Conservation (phyloP, 2,888 invertebrate genomes). For the Pyrocoelia pectoralis region DNA sequence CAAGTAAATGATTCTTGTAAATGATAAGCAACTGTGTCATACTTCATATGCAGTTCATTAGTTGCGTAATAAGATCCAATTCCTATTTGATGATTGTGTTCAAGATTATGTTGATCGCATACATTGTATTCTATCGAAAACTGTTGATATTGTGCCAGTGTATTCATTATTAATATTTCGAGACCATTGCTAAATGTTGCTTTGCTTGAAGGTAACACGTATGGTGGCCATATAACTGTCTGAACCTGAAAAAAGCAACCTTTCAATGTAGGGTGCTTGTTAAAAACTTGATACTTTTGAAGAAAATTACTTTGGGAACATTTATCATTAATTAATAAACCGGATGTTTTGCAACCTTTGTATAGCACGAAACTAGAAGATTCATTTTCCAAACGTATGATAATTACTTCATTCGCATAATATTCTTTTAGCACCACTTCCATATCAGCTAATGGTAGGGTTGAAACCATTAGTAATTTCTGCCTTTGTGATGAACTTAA, state of each 20-base stretch:
- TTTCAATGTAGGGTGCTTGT: not conserved
- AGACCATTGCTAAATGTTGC: not conserved
- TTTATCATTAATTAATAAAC: not conserved
- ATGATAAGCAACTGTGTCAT: not conserved
- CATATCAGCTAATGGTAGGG: no score
- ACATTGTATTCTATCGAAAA: not conserved
- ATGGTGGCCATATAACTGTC: not conserved
- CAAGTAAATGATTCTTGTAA: not conserved
- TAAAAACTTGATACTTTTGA: not conserved
- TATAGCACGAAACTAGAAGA: not conserved
- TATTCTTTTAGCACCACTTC: no score
- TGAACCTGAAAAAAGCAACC: not conserved
- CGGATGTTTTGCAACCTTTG: not conserved
- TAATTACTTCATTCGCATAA: no score
- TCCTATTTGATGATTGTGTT: not conserved
- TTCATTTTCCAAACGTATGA: no score
- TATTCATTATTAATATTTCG: not conserved
- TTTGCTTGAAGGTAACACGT: not conserved
- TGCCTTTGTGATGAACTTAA: no score
- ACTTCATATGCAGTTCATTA: not conserved
- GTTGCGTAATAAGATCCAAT: not conserved
- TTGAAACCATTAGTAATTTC: no score
- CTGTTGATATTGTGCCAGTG: not conserved
- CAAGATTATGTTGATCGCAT: not conserved
- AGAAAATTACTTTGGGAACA: not conserved